Percentiles rank a stretch among this genome's conserved stretches.
These are phyloP conservation scores for Porites evermanni DNA, from an alignment of 92 coral and sea anemone genomes.

Conservation along the genomic window DNA sequence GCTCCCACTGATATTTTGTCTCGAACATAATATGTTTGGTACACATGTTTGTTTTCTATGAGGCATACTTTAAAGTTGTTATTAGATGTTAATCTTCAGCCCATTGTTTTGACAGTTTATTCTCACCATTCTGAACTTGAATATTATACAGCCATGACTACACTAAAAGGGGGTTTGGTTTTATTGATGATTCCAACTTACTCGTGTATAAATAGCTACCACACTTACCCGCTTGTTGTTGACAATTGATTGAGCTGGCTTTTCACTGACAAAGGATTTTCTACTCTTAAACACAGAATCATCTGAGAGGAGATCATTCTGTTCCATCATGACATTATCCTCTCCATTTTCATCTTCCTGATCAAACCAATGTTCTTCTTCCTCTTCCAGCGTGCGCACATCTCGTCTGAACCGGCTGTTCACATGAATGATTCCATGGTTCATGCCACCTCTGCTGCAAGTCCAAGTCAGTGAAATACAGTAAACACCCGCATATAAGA, in stretches of 20 bases:
- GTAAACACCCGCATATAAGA: neutral
- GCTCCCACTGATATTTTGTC: no score
- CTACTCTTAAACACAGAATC: constrained; percentile 75
- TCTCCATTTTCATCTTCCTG: constrained; percentile 93
- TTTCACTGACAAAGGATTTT: constrained; percentile 72
- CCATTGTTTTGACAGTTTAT: no score
- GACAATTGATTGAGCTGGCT: constrained; percentile 55
- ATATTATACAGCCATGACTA: no score
- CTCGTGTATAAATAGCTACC: neutral
- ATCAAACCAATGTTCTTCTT: constrained; percentile 96
- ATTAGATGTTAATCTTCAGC: no score
- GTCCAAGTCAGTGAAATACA: neutral
- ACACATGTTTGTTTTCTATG: no score
- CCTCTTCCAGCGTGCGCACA: constrained; percentile 94
- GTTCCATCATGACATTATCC: constrained; percentile 71
- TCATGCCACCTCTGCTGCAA: constrained; percentile 54
- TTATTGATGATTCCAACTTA: no score
- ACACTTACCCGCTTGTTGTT: constrained; percentile 74
- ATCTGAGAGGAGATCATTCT: constrained; percentile 63
- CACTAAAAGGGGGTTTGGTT: no score
- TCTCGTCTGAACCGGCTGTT: constrained; percentile 95
- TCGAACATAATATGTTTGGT: no score
- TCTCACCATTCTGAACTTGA: no score
- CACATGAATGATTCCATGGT: constrained; percentile 95
- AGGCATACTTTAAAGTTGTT: no score